Evolutionary conservation across 2,113 vertebrate genomes (phyloP).

Genomic region (Cavia porcellus): DNA sequence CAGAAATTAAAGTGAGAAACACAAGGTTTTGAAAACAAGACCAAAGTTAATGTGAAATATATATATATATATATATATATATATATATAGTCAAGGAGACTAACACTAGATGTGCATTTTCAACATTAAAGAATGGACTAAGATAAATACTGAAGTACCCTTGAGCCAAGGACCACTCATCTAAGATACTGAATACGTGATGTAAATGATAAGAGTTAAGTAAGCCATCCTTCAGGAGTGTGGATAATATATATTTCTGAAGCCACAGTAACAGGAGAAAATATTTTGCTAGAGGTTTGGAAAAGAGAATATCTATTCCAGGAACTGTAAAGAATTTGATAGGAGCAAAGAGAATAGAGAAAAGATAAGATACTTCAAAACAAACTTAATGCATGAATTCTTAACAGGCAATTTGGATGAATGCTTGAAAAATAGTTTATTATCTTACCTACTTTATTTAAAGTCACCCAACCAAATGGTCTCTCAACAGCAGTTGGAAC

Average conservation of each 20-base stretch:
- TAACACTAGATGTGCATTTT: not conserved
- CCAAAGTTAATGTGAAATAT: not conserved
- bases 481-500: not conserved
- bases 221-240: not conserved
- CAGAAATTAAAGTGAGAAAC: not conserved
- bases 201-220: not conserved
- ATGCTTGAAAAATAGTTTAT: not conserved
- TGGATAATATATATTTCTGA: not conserved
- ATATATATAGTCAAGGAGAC: not conserved
- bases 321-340: not conserved
- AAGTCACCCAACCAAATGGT: not conserved
- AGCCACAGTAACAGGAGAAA: not conserved
- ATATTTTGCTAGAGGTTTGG: not conserved
- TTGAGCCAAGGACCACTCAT: not conserved
- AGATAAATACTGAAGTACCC: not conserved
- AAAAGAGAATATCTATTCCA: not conserved
- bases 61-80: too few species aligned
- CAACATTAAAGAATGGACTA: not conserved
- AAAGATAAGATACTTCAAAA: not conserved
- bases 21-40: constrained; percentile 6
- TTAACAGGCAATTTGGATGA: not conserved
- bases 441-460: not conserved
- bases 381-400: not conserved
- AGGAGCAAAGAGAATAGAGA: not conserved
- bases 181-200: not conserved